phyloP scores from a whole-genome alignment of 1,140 invertebrate genomes.

The Psix sp. region DNA sequence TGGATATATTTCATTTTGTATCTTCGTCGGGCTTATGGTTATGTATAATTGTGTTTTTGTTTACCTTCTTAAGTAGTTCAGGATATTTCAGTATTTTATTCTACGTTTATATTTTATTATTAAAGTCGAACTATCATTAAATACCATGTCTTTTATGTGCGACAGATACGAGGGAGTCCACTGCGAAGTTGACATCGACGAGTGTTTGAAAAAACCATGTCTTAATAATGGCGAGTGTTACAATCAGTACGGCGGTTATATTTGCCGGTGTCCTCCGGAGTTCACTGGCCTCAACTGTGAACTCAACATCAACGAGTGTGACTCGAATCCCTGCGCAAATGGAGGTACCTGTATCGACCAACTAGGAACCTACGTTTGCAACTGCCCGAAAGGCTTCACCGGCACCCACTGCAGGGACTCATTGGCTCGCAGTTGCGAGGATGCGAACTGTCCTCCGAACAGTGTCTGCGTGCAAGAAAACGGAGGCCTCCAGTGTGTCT shows the following conservation, averaged over 20 bases:
- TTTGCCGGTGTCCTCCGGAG: conserved; percentile 89
- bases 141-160: too few relatives aligned
- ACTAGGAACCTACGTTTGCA: conserved; percentile 76
- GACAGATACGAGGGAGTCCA: conserved; percentile 84
- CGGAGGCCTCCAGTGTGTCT: conserved; percentile 80
- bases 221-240: conserved; percentile 86
- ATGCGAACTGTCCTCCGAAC: conserved; percentile 76
- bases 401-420: conserved; percentile 79
- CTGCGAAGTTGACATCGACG: conserved; percentile 91
- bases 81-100: too few relatives aligned
- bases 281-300: conserved; percentile 90
- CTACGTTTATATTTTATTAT: too few relatives aligned
- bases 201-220: conserved; percentile 87
- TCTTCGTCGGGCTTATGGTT: too few relatives aligned
- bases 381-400: conserved; percentile 79
- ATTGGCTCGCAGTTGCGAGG: conserved; percentile 69
- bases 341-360: conserved; percentile 82
- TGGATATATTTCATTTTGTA: not conserved
- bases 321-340: conserved; percentile 82
- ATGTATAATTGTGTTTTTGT: not conserved
- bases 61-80: too few relatives aligned
- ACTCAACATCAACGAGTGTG: conserved; percentile 81
- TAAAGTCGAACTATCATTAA: too few relatives aligned
- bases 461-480: conserved; percentile 78
- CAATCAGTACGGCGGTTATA: conserved; percentile 87